Conservation (phyloP, 2,113 vertebrate species). For the Pterocles gutturalis region DNA sequence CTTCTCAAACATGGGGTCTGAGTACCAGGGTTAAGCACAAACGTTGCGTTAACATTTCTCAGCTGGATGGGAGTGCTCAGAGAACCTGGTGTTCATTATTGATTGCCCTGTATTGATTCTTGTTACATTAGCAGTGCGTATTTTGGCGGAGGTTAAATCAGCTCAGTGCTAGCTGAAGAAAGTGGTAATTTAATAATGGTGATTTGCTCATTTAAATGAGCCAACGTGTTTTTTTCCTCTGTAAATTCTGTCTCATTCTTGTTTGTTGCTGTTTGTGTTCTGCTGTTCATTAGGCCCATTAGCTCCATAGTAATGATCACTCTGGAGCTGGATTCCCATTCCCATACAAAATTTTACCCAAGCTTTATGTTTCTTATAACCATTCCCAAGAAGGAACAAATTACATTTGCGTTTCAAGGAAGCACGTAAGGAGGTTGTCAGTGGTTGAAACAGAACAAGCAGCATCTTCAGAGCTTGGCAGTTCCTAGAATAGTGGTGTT, state of each 20-base stretch:
- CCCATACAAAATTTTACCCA: not conserved
- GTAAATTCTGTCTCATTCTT: not conserved
- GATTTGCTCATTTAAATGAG: not conserved
- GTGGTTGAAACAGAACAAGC: not conserved
- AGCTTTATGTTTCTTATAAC: not conserved
- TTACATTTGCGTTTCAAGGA: not conserved
- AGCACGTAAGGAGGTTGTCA: not conserved
- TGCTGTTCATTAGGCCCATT: not conserved
- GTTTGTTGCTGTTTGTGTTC: not conserved
- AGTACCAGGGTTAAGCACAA: not conserved
- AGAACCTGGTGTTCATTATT: not conserved
- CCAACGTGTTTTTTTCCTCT: not conserved
- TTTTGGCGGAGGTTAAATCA: not conserved
- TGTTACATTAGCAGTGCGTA: not conserved
- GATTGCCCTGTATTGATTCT: not conserved
- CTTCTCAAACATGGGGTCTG: not conserved
- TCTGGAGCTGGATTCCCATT: not conserved
- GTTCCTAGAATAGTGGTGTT: not conserved
- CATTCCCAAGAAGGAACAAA: not conserved
- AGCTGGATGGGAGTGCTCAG: not conserved
- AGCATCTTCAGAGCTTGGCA: not conserved
- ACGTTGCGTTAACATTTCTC: not conserved
- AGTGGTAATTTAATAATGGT: not conserved
- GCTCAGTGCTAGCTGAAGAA: not conserved
- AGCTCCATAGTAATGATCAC: fast-evolving